Evolutionary conservation across 2,888 invertebrate species (phyloP).

Genomic region (Palloptera scutellata): DNA sequence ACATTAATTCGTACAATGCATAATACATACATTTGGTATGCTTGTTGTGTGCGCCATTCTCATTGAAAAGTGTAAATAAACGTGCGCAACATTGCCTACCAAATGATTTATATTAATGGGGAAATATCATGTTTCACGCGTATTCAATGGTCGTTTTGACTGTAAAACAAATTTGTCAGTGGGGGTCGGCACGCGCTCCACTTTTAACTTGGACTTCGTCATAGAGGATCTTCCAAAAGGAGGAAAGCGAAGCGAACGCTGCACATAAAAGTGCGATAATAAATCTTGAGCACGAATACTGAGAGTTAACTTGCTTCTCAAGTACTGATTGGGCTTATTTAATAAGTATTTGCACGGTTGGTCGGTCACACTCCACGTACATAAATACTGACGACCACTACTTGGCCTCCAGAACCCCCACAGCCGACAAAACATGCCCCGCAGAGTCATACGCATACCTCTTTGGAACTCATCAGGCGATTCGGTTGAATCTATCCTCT

Average conservation of each 20-base stretch:
- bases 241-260: slow-evolving; percentile 19
- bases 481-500: slow-evolving; percentile 1
- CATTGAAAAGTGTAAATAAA: slow-evolving; percentile 34
- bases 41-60: slow-evolving; percentile 8
- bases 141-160: slow-evolving; percentile 51
- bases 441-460: slow-evolving; percentile 13
- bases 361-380: not conserved
- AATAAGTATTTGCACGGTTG: too few species aligned
- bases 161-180: slow-evolving; percentile 61
- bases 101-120: slow-evolving; percentile 59
- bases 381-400: slow-evolving; percentile 8
- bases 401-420: slow-evolving; percentile 29
- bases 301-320: slow-evolving; percentile 27
- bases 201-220: slow-evolving; percentile 47
- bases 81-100: slow-evolving; percentile 33
- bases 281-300: slow-evolving; percentile 26
- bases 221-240: slow-evolving; percentile 41
- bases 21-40: too few species aligned
- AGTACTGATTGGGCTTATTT: slow-evolving; percentile 13
- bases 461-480: slow-evolving; percentile 12
- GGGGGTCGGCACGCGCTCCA: slow-evolving; percentile 65
- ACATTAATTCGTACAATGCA: too few species aligned
- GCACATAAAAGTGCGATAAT: slow-evolving; percentile 24
- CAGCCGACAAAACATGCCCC: slow-evolving; percentile 26
- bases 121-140: slow-evolving; percentile 60